Percentiles rank a stretch among this genome's conserved stretches.
Conservation (phyloP, 2,113 vertebrate species). For the Carassius gibelio region DNA sequence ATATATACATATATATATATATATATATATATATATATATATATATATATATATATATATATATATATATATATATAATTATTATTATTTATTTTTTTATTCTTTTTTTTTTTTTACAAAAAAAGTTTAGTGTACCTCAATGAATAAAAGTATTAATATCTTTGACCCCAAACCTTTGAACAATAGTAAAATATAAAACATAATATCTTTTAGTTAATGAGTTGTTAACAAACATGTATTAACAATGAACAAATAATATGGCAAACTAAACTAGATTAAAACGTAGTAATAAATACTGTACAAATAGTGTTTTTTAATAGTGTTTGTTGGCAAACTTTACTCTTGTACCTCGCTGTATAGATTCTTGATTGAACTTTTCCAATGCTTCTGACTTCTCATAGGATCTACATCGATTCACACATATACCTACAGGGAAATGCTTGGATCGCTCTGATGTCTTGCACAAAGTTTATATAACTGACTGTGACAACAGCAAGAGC, state of each 20-base stretch:
- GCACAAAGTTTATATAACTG: slow-evolving; percentile 91
- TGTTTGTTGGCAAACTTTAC: neutral
- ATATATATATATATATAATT: no score
- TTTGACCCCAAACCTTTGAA: neutral
- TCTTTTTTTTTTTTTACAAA: no score
- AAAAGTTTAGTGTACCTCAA: neutral
- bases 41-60: no score
- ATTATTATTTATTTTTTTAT: no score
- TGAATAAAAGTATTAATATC: neutral
- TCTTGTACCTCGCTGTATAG: neutral
- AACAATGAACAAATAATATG: neutral
- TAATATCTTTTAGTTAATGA: neutral
- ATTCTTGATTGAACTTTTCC: neutral
- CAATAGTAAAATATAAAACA: neutral
- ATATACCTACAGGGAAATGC: slow-evolving; percentile 86
- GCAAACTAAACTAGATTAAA: no score
- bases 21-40: neutral
- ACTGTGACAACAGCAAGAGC: slow-evolving; percentile 87
- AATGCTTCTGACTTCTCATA: slow-evolving; percentile 69
- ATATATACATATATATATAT: no score
- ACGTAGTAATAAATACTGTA: neutral
- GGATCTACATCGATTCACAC: slow-evolving; percentile 89
- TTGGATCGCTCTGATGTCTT: slow-evolving; percentile 94
- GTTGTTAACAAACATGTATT: neutral
- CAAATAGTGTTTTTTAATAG: neutral